These are phyloP conservation scores for Bradypodion pumilum DNA, from an alignment of 2,797 vertebrate genomes.

Conservation along the genomic window DNA sequence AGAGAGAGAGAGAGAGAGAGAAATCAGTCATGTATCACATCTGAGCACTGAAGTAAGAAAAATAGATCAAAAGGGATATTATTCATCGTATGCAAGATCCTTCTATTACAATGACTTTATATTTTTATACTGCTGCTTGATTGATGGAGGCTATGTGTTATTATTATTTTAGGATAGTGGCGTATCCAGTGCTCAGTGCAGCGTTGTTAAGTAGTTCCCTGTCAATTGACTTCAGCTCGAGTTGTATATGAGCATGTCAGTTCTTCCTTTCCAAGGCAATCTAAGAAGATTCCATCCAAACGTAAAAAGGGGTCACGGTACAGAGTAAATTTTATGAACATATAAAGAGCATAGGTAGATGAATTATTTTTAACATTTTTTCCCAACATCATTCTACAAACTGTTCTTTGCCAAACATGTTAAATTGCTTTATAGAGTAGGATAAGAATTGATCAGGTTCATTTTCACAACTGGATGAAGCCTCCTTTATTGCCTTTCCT, in stretches of 20 bases:
- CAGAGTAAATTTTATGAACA: background rate
- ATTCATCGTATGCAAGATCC: conserved; percentile 74
- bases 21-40: conserved; percentile 62
- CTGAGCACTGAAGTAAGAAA: conserved; percentile 46
- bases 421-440: background rate
- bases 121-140: conserved; percentile 67
- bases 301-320: background rate
- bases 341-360: background rate
- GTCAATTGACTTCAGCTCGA: conserved; percentile 45
- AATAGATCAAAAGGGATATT: conserved; percentile 64
- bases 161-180: conserved; percentile 65
- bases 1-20: no score
- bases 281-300: conserved; percentile 21
- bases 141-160: conserved; percentile 64
- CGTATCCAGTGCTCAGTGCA: conserved; percentile 51
- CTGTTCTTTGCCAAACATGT: background rate
- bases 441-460: background rate
- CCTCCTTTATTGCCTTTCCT: no score
- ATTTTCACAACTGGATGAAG: no score
- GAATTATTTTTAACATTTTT: background rate
- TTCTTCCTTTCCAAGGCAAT: conserved; percentile 16
- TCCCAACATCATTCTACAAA: background rate
- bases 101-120: conserved; percentile 70
- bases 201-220: conserved; percentile 60
- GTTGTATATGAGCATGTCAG: background rate